These are phyloP conservation scores for Ameiurus melas DNA, from an alignment of 2,113 vertebrate species.

Conservation along the genomic window DNA sequence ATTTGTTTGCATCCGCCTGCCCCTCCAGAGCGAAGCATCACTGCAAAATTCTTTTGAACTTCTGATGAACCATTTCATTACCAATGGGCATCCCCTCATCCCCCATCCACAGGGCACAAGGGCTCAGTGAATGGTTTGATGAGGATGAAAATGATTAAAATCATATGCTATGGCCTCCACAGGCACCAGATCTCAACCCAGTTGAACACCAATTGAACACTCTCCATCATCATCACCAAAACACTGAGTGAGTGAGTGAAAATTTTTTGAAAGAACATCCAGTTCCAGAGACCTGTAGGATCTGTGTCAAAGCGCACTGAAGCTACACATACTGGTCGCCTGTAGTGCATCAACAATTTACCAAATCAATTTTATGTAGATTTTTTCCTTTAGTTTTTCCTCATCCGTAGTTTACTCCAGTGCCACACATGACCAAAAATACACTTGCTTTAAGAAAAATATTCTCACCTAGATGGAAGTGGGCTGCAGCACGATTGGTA, in stretches of 20 bases:
- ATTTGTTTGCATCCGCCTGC: neutral
- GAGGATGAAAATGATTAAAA: neutral
- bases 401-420: neutral
- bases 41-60: neutral
- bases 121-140: neutral
- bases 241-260: neutral
- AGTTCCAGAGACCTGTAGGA: neutral
- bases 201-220: neutral
- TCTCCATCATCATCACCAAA: neutral
- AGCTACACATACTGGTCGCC: neutral
- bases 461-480: slow-evolving; percentile 82
- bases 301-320: neutral
- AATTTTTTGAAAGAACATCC: neutral
- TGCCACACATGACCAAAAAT: neutral
- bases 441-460: neutral
- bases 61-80: neutral
- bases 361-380: neutral
- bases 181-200: neutral
- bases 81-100: neutral
- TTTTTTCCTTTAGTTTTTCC: neutral
- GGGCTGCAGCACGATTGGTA: slow-evolving; percentile 87
- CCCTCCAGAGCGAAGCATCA: neutral
- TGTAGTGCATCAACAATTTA: no score
- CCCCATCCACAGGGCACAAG: neutral
- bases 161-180: neutral